phyloP scores from a whole-genome alignment of 2,113 vertebrate species.

The Vulpes vulpes region DNA sequence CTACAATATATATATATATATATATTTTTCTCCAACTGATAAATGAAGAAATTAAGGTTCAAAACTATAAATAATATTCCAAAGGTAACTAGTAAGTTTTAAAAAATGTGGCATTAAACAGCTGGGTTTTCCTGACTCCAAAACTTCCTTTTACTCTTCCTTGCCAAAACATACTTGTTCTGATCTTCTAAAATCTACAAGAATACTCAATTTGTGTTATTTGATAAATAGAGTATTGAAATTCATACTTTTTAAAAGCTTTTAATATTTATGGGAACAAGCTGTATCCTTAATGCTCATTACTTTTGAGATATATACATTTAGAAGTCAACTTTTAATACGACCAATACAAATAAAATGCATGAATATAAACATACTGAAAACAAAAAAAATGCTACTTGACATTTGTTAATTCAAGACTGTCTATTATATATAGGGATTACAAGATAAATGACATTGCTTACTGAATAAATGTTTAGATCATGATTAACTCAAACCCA shows the following conservation, averaged over 20 bases:
- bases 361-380: background rate
- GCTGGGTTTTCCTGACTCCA: background rate
- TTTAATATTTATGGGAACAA: background rate
- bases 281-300: background rate
- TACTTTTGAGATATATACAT: background rate
- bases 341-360: background rate
- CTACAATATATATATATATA: background rate
- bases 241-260: background rate
- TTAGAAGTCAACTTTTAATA: conserved; percentile 32
- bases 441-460: background rate
- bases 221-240: background rate
- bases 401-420: background rate
- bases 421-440: background rate
- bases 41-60: background rate
- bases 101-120: background rate
- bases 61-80: background rate
- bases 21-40: background rate
- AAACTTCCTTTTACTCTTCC: background rate
- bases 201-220: background rate
- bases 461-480: background rate
- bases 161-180: background rate
- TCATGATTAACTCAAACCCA: background rate
- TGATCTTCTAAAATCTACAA: background rate
- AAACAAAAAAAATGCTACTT: background rate
- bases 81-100: background rate